These are phyloP conservation scores for Rhinogobio ventralis DNA, from an alignment of 2,797 vertebrate species.

Conservation along the genomic window DNA sequence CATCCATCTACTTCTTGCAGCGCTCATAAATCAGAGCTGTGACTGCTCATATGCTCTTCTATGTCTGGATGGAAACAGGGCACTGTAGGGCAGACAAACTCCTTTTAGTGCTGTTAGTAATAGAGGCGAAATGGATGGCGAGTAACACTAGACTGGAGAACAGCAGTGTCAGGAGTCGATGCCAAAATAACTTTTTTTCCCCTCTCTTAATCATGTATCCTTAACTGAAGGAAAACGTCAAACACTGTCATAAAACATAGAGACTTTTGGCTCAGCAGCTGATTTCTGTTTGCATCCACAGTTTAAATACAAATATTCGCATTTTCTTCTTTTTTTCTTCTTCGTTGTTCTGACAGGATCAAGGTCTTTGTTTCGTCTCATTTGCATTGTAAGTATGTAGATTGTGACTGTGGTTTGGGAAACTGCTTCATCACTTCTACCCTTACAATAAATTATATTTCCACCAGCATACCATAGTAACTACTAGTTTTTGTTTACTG, in stretches of 20 bases:
- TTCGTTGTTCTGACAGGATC: not conserved
- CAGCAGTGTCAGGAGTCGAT: not conserved
- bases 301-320: not conserved
- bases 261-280: not conserved
- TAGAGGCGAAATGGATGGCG: constrained; percentile 15
- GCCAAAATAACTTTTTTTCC: constrained; percentile 11
- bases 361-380: constrained; percentile 1
- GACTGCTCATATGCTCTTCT: constrained; percentile 27
- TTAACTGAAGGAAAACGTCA: not conserved
- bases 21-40: constrained; percentile 27
- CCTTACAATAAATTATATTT: not conserved
- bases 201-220: not conserved
- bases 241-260: not conserved
- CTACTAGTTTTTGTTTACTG: not conserved
- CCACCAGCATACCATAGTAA: not conserved
- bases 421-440: not conserved
- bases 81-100: constrained; percentile 32
- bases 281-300: not conserved
- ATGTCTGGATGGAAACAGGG: constrained; percentile 28
- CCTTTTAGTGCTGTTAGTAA: constrained; percentile 25
- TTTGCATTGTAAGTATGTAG: not conserved
- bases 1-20: constrained; percentile 43
- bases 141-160: not conserved
- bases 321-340: not conserved
- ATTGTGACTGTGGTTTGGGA: constrained; percentile 5